Conservation (phyloP, 2,888 invertebrate genomes). For the Eledona agricola region DNA sequence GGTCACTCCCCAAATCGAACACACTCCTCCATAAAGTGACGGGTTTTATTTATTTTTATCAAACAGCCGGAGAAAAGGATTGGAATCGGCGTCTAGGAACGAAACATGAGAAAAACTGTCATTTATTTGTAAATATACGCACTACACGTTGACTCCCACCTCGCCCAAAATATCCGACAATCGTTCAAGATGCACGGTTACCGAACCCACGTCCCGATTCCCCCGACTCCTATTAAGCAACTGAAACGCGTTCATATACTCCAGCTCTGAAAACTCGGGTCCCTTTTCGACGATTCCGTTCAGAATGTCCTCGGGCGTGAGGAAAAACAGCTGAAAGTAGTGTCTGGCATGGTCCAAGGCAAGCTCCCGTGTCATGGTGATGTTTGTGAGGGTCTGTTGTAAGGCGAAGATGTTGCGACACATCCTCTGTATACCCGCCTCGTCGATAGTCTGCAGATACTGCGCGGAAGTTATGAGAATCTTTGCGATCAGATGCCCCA, state of each 20-base stretch:
- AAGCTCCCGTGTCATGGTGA: constrained; percentile 82
- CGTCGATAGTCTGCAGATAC: constrained; percentile 81
- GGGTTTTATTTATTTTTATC: no score
- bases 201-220: constrained; percentile 65
- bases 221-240: constrained; percentile 73
- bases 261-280: constrained; percentile 85
- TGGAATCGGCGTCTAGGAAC: no score
- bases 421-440: constrained; percentile 83
- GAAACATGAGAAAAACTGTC: no score
- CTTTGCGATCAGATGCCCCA: constrained; percentile 81
- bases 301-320: constrained; percentile 71
- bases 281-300: constrained; percentile 82
- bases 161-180: constrained; percentile 87
- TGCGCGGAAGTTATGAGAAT: constrained; percentile 84
- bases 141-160: constrained; percentile 81
- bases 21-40: no score
- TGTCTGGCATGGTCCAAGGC: constrained; percentile 89
- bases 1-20: no score
- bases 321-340: constrained; percentile 87
- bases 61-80: no score
- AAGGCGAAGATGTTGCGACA: constrained; percentile 85
- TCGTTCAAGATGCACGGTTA: constrained; percentile 77
- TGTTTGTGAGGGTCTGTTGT: constrained; percentile 85
- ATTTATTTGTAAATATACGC: constrained; percentile 19
- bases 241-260: constrained; percentile 87